A percentile compares a stretch with the other conserved stretches of the same genome.
These are phyloP conservation scores for Saguinus imperator DNA, from an alignment of 2,113 vertebrate genomes.

Conservation along the genomic window DNA sequence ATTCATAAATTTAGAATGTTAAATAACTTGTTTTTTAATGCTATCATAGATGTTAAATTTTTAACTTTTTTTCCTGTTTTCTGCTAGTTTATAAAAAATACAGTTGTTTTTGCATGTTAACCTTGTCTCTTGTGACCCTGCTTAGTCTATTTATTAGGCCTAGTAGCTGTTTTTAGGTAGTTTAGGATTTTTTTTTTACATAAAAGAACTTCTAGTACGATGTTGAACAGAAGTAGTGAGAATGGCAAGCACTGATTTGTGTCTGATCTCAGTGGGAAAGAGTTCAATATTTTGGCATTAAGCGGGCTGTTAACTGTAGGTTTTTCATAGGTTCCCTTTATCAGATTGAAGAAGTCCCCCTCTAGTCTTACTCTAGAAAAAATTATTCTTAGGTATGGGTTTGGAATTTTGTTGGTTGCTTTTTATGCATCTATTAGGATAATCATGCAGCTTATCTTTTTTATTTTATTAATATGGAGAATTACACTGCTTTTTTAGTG, in stretches of 20 bases:
- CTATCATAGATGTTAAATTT: neutral
- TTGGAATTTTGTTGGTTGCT: neutral
- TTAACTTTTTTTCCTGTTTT: neutral
- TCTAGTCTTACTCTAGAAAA: neutral
- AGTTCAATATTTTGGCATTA: constrained; percentile 15
- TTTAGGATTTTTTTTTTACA: neutral
- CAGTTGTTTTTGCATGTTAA: neutral
- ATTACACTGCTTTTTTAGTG: neutral
- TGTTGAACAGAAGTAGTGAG: neutral
- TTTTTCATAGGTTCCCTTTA: neutral
- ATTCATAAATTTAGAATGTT: neutral
- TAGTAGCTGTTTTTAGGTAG: neutral
- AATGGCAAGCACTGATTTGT: neutral
- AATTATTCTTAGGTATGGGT: neutral
- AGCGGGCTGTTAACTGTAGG: neutral
- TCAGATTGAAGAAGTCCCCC: neutral
- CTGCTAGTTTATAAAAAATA: neutral
- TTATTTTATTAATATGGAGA: neutral
- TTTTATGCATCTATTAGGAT: neutral
- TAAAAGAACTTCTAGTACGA: neutral
- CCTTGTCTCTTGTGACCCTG: neutral
- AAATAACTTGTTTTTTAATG: neutral
- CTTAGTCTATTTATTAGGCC: neutral
- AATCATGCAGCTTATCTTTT: neutral
- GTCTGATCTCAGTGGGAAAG: neutral